Evolutionary conservation across 1,140 invertebrate genomes (phyloP).

Genomic region (Diorhabda carinulata): DNA sequence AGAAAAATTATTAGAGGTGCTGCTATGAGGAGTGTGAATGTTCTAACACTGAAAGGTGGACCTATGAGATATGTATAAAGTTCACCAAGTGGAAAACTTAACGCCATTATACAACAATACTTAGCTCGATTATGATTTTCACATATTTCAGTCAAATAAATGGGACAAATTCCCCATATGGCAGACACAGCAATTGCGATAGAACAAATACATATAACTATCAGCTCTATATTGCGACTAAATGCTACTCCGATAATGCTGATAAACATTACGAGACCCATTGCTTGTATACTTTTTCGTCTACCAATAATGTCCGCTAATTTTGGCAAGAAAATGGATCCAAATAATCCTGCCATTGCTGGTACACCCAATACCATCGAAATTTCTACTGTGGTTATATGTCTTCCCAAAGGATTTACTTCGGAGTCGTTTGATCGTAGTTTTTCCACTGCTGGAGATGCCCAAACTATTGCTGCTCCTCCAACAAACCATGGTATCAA

Average conservation of each 20-base stretch:
- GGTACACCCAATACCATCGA: conserved; percentile 80
- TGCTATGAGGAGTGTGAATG: conserved; percentile 49
- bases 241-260: conserved; percentile 24
- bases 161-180: conserved; percentile 49
- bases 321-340: conserved; percentile 36
- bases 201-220: conserved; percentile 41
- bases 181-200: conserved; percentile 47
- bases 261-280: conserved; percentile 31
- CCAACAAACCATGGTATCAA: conserved; percentile 60
- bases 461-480: conserved; percentile 67
- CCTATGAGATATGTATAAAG: conserved; percentile 55
- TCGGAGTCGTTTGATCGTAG: conserved; percentile 39
- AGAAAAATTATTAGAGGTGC: conserved; percentile 47
- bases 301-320: conserved; percentile 47
- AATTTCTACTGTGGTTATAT: conserved; percentile 51
- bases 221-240: conserved; percentile 43
- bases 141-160: conserved; percentile 52
- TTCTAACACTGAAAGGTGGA: conserved; percentile 53
- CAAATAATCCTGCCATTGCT: conserved; percentile 65
- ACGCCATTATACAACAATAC: conserved; percentile 27
- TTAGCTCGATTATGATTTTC: conserved; percentile 36
- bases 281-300: conserved; percentile 48
- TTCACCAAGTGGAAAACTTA: conserved; percentile 28
- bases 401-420: conserved; percentile 35
- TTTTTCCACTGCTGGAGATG: conserved; percentile 62